Conservation (phyloP, 2,113 vertebrate genomes). For the Xiphophorus maculatus region DNA sequence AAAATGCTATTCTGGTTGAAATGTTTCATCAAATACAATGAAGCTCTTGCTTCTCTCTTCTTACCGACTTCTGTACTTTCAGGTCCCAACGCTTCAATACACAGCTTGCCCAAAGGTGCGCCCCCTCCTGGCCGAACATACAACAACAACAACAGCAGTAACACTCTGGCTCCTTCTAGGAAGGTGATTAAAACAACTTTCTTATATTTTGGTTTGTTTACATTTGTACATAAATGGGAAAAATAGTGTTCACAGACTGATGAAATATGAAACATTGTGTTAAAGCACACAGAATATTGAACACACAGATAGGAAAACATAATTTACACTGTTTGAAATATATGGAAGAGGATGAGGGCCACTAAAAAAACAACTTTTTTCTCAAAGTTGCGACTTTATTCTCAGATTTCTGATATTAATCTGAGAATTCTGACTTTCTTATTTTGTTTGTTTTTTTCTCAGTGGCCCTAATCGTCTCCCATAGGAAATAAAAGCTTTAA, state of each 20-base stretch:
- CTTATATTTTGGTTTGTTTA: not conserved
- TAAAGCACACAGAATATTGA: not conserved
- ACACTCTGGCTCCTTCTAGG: slow-evolving; percentile 39
- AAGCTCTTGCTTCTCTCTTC: not conserved
- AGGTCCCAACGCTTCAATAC: slow-evolving; percentile 70
- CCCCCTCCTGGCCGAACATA: slow-evolving; percentile 28
- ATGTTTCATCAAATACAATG: not conserved
- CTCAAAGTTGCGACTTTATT: no score
- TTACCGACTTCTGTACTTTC: not conserved
- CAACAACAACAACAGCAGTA: slow-evolving; percentile 37
- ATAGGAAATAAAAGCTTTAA: not conserved
- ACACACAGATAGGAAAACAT: not conserved
- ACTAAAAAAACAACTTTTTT: no score
- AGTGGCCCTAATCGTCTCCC: no score
- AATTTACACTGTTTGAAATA: not conserved
- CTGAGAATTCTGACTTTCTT: no score
- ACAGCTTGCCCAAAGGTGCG: slow-evolving; percentile 47
- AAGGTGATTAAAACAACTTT: slow-evolving; percentile 41
- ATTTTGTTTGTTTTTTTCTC: no score
- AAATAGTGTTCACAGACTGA: not conserved
- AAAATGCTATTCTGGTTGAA: not conserved
- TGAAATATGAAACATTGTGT: not conserved
- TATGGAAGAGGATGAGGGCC: not conserved
- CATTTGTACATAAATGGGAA: not conserved
- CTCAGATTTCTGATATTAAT: no score